Evolutionary conservation across 2,113 vertebrate species (phyloP).

Genomic region (Periophthalmodon schlosseri): DNA sequence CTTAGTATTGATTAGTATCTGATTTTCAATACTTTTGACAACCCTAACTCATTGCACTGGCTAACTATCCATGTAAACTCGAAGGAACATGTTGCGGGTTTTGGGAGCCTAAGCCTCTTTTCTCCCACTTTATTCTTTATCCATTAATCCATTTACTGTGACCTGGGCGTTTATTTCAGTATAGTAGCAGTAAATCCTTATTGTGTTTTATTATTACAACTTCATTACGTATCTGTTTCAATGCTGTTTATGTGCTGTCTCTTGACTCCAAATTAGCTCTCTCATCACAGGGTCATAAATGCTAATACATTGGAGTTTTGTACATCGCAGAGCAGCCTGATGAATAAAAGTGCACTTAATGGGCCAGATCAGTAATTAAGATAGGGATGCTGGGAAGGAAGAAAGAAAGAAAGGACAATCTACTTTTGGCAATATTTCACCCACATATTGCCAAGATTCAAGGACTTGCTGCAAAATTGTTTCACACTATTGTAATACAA

Average conservation of each 20-base stretch:
- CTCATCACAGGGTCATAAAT: slow-evolving; percentile 27
- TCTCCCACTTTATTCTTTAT: slow-evolving; percentile 48
- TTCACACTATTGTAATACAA: background rate
- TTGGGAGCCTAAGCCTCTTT: slow-evolving; percentile 50
- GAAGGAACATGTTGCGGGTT: slow-evolving; percentile 46
- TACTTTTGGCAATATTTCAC: background rate
- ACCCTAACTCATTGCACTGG: background rate
- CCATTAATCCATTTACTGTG: slow-evolving; percentile 54
- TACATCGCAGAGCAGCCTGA: slow-evolving; percentile 7
- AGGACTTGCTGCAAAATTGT: background rate
- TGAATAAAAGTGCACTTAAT: slow-evolving; percentile 25
- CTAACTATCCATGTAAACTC: slow-evolving; percentile 25
- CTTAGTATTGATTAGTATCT: no score
- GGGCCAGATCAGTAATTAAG: slow-evolving; percentile 47
- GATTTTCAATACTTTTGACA: no score
- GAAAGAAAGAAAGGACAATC: background rate
- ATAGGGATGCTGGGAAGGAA: slow-evolving; percentile 16
- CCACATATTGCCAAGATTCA: background rate
- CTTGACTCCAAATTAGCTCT: slow-evolving; percentile 20
- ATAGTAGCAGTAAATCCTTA: slow-evolving; percentile 5
- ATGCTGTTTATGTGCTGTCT: background rate
- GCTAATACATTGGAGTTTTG: slow-evolving; percentile 9
- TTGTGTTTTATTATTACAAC: background rate
- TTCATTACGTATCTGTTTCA: background rate
- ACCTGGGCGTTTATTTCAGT: slow-evolving; percentile 33